Evolutionary conservation across 2,113 vertebrate genomes (phyloP), one percentile per base, ranked within the genome.

Genomic region (Lasiurus borealis): DNA sequence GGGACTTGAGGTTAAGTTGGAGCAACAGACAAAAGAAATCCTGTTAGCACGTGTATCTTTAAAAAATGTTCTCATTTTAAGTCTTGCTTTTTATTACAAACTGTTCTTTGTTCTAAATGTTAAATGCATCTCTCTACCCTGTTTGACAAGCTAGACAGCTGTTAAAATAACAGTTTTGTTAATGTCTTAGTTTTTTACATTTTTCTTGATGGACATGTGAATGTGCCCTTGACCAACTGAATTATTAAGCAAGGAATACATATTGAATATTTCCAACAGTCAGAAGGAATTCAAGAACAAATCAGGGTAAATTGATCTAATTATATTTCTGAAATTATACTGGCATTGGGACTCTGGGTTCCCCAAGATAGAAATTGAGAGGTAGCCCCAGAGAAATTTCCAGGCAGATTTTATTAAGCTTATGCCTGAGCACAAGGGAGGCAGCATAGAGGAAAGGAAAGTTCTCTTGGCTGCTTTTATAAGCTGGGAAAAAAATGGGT

Each of bases 61-160:
- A n/a, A 78, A n/a, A 18, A 84, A 75, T 10, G 40, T 86, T 82
- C 73, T 88, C 85, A 71, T 46, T 94, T 4, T 3, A 85, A 93
- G 21, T 57, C 72, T 94, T 86, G 27, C 18, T 92, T 90, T 91
- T 92, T 88, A 94, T 46, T 88, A 21, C 19, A 46, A 90, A 81
- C 9, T 75, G 4, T 75, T 54, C 71, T 95, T 80, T 91, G 40
- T 31, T 84, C 64, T 92, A 71, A 92, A 91, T 13, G 66, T 88
- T 69, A 80, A 88, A 50, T 81, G 44, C 66, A n/a, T 78, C n/a
- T 85, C 23, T 64, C 31, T 88, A 80, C 16, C 16, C 50, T 71
- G 40, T 54, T 57, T 91, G 76, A 64, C 57, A 91, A 88, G 8
- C 71, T 48, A 44, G 85, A 85, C 50, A 89, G 68, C 62, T 91